Evolutionary conservation across 2,113 vertebrate species (phyloP).

Genomic region (Geococcyx californianus): DNA sequence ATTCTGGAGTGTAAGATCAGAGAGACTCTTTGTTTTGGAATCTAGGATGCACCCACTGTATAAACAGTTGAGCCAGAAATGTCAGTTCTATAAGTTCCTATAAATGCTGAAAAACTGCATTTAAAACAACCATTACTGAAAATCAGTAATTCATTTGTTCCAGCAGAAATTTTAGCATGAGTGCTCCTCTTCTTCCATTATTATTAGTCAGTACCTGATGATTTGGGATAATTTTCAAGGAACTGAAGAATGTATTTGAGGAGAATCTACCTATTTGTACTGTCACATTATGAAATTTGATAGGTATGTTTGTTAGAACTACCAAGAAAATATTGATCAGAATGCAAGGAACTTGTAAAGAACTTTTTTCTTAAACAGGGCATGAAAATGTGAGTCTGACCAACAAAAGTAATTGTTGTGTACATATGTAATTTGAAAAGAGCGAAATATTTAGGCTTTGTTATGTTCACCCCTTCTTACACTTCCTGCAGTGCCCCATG

Average conservation of each 20-base stretch:
- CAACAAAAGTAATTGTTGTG: not conserved
- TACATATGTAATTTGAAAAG: not conserved
- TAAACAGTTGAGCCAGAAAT: conserved; percentile 27
- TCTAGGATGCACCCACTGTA: not conserved
- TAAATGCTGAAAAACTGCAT: conserved; percentile 37
- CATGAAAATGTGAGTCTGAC: not conserved
- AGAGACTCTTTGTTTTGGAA: not conserved
- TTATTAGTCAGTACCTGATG: conserved; percentile 42
- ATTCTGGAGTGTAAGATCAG: not conserved
- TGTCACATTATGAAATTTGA: conserved; percentile 43
- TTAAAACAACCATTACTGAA: conserved; percentile 47
- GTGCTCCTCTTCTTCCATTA: conserved; percentile 43
- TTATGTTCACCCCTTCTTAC: not conserved
- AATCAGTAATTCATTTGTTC: conserved; percentile 60
- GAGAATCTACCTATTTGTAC: conserved; percentile 34
- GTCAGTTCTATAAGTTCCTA: not conserved
- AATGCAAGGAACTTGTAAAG: not conserved
- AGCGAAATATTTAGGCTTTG: not conserved
- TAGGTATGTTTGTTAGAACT: conserved; percentile 39
- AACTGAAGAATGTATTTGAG: conserved; percentile 51
- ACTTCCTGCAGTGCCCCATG: not conserved
- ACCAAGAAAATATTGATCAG: conserved; percentile 42
- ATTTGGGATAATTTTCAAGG: conserved; percentile 60
- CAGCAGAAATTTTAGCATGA: conserved; percentile 48
- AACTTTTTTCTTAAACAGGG: not conserved